Evolutionary conservation across 2,797 vertebrate genomes (phyloP).

Genomic region (Enteromius viviparus): DNA sequence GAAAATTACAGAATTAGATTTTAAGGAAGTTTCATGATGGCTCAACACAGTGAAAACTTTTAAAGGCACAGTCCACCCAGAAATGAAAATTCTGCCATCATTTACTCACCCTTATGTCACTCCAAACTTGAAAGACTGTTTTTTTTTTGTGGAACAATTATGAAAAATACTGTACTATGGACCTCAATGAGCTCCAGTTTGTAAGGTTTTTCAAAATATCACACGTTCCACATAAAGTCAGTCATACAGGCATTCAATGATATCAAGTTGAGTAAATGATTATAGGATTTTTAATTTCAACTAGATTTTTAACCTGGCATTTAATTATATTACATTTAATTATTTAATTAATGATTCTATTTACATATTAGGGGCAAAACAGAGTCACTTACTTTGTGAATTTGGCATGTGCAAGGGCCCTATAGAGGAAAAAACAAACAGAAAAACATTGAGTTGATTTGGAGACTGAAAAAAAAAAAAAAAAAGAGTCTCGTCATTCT

Average conservation of each 20-base stretch:
- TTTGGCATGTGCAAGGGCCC: conserved; percentile 96
- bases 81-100: background rate
- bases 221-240: background rate
- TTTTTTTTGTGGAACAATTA: background rate
- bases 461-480: background rate
- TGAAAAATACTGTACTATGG: background rate
- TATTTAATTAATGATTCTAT: background rate
- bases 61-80: background rate
- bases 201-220: background rate
- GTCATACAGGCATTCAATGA: background rate
- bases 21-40: background rate
- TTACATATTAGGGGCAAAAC: background rate
- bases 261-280: background rate
- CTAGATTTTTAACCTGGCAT: background rate
- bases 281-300: background rate
- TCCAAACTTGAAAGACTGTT: background rate
- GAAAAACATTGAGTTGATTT: conserved; percentile 21
- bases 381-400: conserved; percentile 95
- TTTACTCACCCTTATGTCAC: background rate
- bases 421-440: conserved; percentile 67
- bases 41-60: background rate
- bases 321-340: background rate
- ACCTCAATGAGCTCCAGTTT: background rate
- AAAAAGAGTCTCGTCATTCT: background rate
- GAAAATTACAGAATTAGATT: background rate